Evolutionary conservation across 2,113 vertebrate genomes (phyloP).

Genomic region (Leptosomus discolor): DNA sequence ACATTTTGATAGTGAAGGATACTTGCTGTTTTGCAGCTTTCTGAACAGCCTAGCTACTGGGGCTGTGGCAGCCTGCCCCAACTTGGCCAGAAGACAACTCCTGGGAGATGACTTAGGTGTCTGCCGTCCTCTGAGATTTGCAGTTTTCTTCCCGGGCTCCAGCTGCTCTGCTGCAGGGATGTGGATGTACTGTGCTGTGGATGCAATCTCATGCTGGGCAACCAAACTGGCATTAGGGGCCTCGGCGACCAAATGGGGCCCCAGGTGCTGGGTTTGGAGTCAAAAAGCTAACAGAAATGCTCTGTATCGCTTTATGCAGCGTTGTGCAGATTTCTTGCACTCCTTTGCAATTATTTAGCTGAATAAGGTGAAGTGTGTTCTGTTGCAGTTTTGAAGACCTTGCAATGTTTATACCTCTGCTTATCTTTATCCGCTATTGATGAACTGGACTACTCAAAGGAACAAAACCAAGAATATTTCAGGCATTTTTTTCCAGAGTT

Average conservation of each 20-base stretch:
- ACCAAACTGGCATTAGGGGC: background rate
- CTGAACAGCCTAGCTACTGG: background rate
- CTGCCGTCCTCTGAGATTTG: background rate
- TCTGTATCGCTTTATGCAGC: background rate
- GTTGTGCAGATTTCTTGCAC: background rate
- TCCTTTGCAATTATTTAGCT: background rate
- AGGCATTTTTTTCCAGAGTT: background rate
- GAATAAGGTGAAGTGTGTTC: background rate
- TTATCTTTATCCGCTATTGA: background rate
- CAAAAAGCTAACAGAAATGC: background rate
- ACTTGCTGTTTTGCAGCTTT: background rate
- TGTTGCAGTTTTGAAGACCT: background rate
- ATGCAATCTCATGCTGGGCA: background rate
- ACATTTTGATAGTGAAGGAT: background rate
- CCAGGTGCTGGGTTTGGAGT: background rate
- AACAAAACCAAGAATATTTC: background rate
- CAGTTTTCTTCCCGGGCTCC: background rate
- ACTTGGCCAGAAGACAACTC: background rate
- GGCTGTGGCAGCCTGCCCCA: background rate
- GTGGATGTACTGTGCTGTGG: background rate
- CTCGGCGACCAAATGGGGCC: background rate
- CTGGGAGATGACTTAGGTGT: background rate
- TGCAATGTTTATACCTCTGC: background rate
- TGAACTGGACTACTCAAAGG: background rate
- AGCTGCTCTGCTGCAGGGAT: background rate